Conservation (phyloP, 2,797 vertebrate genomes). For the Triplophysa yarkandensis region DNA sequence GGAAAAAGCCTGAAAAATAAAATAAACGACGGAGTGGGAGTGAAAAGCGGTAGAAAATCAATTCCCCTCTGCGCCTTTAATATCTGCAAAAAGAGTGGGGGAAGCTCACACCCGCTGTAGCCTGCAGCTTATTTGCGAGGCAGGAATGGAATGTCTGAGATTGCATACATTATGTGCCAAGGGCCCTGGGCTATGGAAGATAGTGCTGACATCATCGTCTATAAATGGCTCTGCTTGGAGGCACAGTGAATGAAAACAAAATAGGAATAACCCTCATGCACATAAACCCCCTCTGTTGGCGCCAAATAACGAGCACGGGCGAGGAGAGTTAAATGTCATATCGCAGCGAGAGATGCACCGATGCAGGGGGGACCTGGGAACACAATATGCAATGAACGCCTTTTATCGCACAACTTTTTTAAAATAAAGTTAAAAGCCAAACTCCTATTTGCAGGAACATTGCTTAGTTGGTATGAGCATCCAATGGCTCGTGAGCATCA, state of each 20-base stretch:
- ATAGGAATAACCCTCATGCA: constrained; percentile 71
- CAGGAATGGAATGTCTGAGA: constrained; percentile 76
- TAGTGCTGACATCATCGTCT: constrained; percentile 81
- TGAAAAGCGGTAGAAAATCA: constrained; percentile 61
- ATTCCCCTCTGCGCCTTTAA: constrained; percentile 68
- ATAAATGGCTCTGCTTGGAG: constrained; percentile 73
- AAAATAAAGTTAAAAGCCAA: constrained; percentile 3
- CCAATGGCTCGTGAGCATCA: too few species aligned
- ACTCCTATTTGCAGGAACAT: not conserved
- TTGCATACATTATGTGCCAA: constrained; percentile 78
- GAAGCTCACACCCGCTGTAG: constrained; percentile 68
- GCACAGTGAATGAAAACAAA: constrained; percentile 71
- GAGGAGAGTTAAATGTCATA: constrained; percentile 33
- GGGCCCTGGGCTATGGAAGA: constrained; percentile 73
- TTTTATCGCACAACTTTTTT: not conserved
- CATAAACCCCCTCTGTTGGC: constrained; percentile 32
- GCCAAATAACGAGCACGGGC: constrained; percentile 41
- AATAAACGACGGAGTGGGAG: constrained; percentile 43
- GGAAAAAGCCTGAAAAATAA: constrained; percentile 28
- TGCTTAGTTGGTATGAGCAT: not conserved
- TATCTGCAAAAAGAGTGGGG: constrained; percentile 61
- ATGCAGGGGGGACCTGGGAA: not conserved
- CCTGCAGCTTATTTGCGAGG: constrained; percentile 70
- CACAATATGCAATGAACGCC: not conserved
- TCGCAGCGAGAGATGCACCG: constrained; percentile 17